These are phyloP conservation scores for Poliocrania exsul DNA, from an alignment of 2,797 vertebrate genomes.

Conservation along the genomic window DNA sequence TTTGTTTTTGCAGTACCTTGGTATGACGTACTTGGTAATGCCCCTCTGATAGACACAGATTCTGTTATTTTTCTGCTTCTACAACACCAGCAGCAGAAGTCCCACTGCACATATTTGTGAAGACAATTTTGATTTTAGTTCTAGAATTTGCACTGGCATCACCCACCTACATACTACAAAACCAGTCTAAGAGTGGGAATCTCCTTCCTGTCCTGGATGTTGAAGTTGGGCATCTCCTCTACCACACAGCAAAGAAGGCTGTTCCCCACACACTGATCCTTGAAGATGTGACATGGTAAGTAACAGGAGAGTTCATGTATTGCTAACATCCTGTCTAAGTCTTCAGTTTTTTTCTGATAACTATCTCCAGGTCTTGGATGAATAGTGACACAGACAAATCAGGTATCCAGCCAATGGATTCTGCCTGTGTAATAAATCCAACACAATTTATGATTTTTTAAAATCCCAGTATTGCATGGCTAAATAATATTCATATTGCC, in stretches of 20 bases:
- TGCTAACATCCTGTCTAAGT: neutral
- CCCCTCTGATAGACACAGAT: neutral
- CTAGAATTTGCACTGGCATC: neutral
- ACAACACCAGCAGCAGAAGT: neutral
- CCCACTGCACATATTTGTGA: neutral
- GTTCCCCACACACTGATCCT: neutral
- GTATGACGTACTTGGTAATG: neutral
- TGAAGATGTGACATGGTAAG: neutral
- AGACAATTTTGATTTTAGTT: neutral
- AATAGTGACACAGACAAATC: neutral
- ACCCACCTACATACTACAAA: neutral
- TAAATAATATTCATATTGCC: neutral
- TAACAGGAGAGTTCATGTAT: neutral
- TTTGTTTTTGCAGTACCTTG: neutral
- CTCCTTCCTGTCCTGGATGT: neutral
- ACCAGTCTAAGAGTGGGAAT: neutral
- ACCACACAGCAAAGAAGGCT: fast-evolving
- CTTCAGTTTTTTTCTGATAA: neutral
- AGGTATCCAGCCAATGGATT: neutral
- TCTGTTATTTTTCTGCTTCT: neutral
- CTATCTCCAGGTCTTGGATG: neutral
- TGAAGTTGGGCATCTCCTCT: neutral
- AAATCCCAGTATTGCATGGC: neutral
- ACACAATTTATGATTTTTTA: neutral
- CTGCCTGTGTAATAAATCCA: neutral